Base-by-base conservation (phyloP, 2,113 vertebrate genomes). In the Neogobius melanostomus region DNA sequence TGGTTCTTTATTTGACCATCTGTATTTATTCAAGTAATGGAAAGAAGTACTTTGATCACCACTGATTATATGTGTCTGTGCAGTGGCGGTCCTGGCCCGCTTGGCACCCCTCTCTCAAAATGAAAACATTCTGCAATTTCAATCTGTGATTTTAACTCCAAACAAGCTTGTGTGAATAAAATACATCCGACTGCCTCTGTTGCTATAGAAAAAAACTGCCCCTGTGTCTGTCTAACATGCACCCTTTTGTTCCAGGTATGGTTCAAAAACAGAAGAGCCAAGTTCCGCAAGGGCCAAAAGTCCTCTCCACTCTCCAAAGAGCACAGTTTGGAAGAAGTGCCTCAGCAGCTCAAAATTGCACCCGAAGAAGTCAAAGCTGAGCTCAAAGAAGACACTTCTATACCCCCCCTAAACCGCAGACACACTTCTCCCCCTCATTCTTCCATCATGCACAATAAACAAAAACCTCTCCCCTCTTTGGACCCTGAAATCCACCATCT, bases 181-280 rank as follows among this genome's bases (percentile, higher is more conserved):
- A 36, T 36, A 36, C 28, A 36, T 36, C 3, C 21, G 21, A 21
- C 21, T 21, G 21, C 21, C 28, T 36, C 28, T 36, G 28, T 36
- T 36, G 28, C 28, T 5, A 36, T 36, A 36, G 21, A 36, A 36
- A 36, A 36, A 36, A 36, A 36, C 28, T 3, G 4, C 28, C 28
- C 4, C 28, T 36, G 28, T 5, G 28, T 36, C 28, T 64, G 5
- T 64, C 45, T 64, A 64, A 64, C 16, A 12, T 45, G 16, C 36
- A 0, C 11, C 44, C 17, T 60, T 36, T 11, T 17, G 28, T 1
- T 76, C 43, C 80, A 95, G 94, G 93, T 93, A 8, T 95, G 94
- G 94, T 95, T 95, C 82, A 95, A 95, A 74, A 95, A 95, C 90
- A 85, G 94, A 28, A 89, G 94, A 54, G 94, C 94, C 36, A 95